Percentiles rank a stretch among this genome's conserved stretches.
Conservation (phyloP, 2,113 vertebrate genomes). For the Benitochromis conjunctus region DNA sequence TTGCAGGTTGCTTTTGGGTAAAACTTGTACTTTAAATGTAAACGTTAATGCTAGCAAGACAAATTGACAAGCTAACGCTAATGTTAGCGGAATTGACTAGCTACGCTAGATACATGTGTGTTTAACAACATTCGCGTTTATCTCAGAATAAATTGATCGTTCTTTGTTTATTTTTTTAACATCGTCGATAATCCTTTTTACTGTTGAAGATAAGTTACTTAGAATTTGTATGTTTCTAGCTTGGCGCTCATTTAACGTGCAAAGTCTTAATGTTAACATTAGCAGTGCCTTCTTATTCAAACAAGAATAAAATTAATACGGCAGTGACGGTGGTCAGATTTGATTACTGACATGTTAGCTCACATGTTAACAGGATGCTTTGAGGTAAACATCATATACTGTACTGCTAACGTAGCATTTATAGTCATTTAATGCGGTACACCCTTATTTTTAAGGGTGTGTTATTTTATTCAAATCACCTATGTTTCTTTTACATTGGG, state of each 20-base stretch:
- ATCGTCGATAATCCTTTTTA: not conserved
- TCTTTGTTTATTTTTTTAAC: not conserved
- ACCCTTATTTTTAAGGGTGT: not conserved
- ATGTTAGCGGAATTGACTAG: not conserved
- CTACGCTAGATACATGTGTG: not conserved
- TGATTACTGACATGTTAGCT: not conserved
- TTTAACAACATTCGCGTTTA: not conserved
- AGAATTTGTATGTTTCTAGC: not conserved
- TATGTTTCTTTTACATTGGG: not conserved
- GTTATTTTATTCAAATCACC: not conserved
- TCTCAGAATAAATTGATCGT: not conserved
- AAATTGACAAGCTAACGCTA: not conserved
- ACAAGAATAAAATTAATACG: not conserved
- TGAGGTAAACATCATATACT: not conserved
- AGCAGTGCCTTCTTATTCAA: not conserved
- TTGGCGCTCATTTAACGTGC: not conserved
- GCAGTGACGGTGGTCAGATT: not conserved
- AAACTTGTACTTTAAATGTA: not conserved
- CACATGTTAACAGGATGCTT: not conserved
- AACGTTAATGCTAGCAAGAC: not conserved
- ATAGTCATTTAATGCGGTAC: not conserved
- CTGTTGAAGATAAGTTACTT: not conserved
- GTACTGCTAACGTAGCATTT: not conserved
- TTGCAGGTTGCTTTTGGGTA: slow-evolving; percentile 12
- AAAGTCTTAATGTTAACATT: not conserved